Percentiles rank a stretch among this genome's conserved stretches.
phyloP scores from a whole-genome alignment of 2,797 vertebrate genomes.

The Triplophysa yarkandensis region DNA sequence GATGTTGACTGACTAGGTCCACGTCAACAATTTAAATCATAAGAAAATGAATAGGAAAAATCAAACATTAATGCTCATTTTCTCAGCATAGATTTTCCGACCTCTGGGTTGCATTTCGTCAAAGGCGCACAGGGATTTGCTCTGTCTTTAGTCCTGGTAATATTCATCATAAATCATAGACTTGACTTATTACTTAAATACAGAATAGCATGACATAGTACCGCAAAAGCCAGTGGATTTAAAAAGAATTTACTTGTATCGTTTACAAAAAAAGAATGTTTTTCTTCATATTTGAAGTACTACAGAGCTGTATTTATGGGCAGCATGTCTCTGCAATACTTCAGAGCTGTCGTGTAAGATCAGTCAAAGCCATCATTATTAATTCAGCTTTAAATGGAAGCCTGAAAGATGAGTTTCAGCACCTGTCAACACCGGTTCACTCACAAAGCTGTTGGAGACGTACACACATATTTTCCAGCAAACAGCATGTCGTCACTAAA shows the following conservation, averaged over 20 bases:
- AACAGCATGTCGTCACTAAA: slow-evolving; percentile 20
- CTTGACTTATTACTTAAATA: too few relatives aligned
- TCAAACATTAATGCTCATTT: too few relatives aligned
- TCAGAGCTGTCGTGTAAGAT: background rate
- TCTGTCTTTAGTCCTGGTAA: too few relatives aligned
- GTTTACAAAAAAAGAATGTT: background rate
- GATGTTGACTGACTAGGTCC: too few relatives aligned
- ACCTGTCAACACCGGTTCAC: slow-evolving; percentile 15
- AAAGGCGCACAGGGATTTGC: too few relatives aligned
- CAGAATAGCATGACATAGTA: too few relatives aligned
- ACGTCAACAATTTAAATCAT: too few relatives aligned
- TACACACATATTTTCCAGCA: slow-evolving; percentile 29
- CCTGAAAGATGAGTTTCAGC: background rate
- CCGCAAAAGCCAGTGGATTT: too few relatives aligned
- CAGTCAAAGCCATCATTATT: background rate
- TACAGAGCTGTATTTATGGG: background rate
- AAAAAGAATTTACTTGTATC: background rate
- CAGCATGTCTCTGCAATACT: background rate
- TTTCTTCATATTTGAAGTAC: background rate
- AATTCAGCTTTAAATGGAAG: slow-evolving; percentile 14
- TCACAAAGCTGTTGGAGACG: slow-evolving; percentile 22
- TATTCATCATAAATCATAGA: too few relatives aligned
- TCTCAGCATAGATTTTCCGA: too few relatives aligned
- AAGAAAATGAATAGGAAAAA: too few relatives aligned
- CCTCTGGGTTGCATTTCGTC: too few relatives aligned